Percentiles rank a stretch among this genome's conserved stretches.
These are phyloP conservation scores for Craseonycteris thonglongyai DNA, from an alignment of 2,113 vertebrate species.

Conservation along the genomic window DNA sequence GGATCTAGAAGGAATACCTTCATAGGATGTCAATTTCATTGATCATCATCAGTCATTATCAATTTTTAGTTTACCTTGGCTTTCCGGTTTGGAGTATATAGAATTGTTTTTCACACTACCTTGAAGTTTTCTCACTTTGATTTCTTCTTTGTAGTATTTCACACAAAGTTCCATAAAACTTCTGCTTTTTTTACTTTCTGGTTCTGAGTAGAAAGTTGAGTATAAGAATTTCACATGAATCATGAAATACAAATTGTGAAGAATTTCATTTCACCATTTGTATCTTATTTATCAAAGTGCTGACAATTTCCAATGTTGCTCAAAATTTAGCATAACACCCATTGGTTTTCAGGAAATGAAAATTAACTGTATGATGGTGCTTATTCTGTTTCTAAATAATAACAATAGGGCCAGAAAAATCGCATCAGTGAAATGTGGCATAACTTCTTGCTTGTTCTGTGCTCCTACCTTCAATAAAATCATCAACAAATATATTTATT, in stretches of 20 bases:
- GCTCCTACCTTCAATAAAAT: neutral
- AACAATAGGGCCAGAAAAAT: neutral
- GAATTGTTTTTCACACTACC: neutral
- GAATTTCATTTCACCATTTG: neutral
- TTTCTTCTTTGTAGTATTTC: neutral
- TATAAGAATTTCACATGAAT: neutral
- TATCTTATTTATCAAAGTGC: neutral
- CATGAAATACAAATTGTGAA: neutral
- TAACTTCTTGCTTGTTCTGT: neutral
- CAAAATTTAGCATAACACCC: neutral
- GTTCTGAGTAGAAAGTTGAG: neutral
- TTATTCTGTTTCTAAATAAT: neutral
- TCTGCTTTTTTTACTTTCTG: neutral
- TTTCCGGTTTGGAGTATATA: neutral
- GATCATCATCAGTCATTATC: neutral
- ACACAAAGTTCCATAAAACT: neutral
- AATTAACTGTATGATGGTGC: neutral
- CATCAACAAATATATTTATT: neutral
- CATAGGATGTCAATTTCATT: neutral
- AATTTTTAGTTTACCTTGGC: neutral
- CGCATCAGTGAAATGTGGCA: neutral
- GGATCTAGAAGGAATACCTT: neutral
- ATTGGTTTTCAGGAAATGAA: neutral
- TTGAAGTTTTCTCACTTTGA: neutral
- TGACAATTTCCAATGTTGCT: neutral